Percentiles rank a stretch among this genome's conserved stretches.
phyloP scores from a whole-genome alignment of 2,113 vertebrate genomes.

The Mesitornis unicolor region DNA sequence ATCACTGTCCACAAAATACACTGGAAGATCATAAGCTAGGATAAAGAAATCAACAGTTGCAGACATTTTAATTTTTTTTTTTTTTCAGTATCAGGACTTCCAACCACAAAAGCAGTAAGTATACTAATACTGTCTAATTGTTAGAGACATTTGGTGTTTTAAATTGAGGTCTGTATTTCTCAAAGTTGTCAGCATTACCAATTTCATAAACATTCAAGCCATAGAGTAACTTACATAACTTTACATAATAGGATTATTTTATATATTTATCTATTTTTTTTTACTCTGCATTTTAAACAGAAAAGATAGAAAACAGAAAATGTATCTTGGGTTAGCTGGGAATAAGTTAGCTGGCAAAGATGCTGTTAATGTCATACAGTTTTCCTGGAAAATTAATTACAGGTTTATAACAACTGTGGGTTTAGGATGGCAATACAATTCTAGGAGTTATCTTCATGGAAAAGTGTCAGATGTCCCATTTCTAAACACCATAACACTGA shows the following conservation, averaged over 20 bases:
- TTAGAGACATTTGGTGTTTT: not conserved
- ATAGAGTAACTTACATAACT: conserved; percentile 1
- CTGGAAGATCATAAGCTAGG: not conserved
- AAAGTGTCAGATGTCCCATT: not conserved
- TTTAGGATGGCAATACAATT: not conserved
- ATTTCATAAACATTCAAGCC: not conserved
- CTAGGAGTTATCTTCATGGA: not conserved
- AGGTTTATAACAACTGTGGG: not conserved
- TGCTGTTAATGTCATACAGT: not conserved
- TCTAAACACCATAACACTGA: not conserved
- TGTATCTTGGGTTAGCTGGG: not conserved
- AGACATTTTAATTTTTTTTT: not conserved
- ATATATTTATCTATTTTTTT: not conserved
- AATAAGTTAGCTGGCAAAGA: not conserved
- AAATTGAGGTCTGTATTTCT: not conserved
- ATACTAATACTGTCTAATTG: not conserved
- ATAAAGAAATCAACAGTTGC: not conserved
- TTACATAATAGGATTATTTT: not conserved
- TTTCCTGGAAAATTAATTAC: not conserved
- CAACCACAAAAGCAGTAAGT: not conserved
- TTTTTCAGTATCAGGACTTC: not conserved
- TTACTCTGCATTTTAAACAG: not conserved
- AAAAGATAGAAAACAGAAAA: too few species aligned
- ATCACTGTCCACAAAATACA: not conserved
- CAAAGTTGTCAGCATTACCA: not conserved